Evolutionary conservation across 2,113 vertebrate species (phyloP).

Genomic region (Aspidoscelis tigris): DNA sequence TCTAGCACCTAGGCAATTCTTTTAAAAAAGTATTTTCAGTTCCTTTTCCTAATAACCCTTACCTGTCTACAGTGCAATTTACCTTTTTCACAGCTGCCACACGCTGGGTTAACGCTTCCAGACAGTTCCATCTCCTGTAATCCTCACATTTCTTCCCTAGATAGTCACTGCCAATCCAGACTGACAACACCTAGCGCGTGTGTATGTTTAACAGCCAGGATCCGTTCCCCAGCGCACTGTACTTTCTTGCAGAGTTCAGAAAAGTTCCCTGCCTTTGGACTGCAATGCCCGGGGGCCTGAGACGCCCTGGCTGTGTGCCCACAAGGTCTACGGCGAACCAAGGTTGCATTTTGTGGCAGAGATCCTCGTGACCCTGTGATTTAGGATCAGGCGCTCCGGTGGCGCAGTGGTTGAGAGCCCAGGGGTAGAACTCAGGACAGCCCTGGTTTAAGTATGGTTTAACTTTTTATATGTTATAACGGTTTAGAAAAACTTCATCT

Average conservation of each 20-base stretch:
- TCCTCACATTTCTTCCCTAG: background rate
- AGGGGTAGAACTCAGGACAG: too few species aligned
- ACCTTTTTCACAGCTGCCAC: background rate
- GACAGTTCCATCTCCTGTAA: background rate
- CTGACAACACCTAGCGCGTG: background rate
- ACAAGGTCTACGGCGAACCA: background rate
- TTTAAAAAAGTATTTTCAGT: background rate
- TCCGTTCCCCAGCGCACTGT: too few species aligned
- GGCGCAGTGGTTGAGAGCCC: too few species aligned
- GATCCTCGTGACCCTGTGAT: too few species aligned
- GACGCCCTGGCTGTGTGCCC: too few species aligned
- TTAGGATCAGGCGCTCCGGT: too few species aligned
- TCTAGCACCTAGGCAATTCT: too few species aligned
- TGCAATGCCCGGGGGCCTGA: too few species aligned
- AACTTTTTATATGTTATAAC: conserved; percentile 17
- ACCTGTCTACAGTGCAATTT: background rate
- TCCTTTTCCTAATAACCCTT: background rate
- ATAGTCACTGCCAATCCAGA: background rate
- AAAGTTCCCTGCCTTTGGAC: too few species aligned
- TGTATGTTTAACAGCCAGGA: background rate
- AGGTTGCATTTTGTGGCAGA: background rate
- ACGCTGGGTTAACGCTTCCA: background rate
- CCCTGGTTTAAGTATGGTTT: conserved; percentile 79
- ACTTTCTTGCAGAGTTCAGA: too few species aligned
- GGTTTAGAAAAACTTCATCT: background rate